These are phyloP conservation scores for Trachelipus rathkii DNA, from an alignment of 1,140 invertebrate genomes.

Conservation along the genomic window DNA sequence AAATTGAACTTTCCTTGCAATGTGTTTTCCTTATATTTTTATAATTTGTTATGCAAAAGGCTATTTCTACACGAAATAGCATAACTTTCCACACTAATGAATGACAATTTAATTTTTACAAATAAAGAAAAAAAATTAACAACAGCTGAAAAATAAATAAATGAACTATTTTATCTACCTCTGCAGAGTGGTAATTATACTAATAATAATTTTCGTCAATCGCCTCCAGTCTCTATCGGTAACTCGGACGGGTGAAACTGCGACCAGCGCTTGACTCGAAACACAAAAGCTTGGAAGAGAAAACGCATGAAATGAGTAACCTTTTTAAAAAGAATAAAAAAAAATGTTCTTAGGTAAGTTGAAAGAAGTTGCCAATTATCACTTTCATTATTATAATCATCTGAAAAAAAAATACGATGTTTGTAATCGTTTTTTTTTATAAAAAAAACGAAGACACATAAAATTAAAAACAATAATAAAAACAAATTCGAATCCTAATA, in stretches of 20 bases:
- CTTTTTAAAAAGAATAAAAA: not conserved
- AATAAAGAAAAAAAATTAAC: not conserved
- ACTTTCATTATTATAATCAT: not conserved
- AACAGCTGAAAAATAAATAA: not conserved
- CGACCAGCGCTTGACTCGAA: not conserved
- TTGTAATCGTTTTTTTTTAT: not conserved
- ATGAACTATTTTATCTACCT: too few relatives aligned
- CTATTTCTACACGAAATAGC: too few relatives aligned
- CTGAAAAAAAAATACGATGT: not conserved
- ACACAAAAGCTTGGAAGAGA: not conserved
- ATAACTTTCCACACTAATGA: too few relatives aligned
- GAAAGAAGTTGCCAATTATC: not conserved
- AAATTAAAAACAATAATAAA: not conserved
- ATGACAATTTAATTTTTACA: not conserved
- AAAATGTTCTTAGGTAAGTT: not conserved
- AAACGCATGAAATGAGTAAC: constrained; percentile 8
- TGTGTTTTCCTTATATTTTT: not conserved
- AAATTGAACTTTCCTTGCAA: not conserved
- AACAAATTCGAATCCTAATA: not conserved
- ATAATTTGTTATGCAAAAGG: too few relatives aligned
- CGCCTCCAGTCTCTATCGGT: not conserved
- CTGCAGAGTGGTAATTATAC: too few relatives aligned
- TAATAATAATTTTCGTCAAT: too few relatives aligned
- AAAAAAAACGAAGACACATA: not conserved
- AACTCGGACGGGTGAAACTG: not conserved